Percentiles rank a stretch among this genome's conserved stretches.
Evolutionary conservation across 2,888 invertebrate genomes (phyloP).

Genomic region (Melanostoma scalare): DNA sequence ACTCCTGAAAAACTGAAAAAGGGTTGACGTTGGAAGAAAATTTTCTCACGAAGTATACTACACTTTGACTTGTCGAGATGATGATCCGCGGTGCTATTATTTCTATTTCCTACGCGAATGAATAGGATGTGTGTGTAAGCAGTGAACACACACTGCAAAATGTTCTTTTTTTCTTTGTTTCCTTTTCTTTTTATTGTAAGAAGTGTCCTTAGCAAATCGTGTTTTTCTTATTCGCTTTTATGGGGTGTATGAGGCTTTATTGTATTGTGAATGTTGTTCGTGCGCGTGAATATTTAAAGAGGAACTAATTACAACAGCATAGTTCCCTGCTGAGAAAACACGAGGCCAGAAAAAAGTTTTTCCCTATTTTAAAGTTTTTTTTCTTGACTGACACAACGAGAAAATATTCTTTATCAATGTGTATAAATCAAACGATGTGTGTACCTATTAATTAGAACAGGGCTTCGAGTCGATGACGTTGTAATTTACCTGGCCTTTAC

Average conservation of each 20-base stretch:
- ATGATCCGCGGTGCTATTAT: constrained; percentile 24
- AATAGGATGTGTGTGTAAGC: constrained; percentile 58
- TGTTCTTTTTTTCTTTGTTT: constrained; percentile 17
- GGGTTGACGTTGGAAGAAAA: constrained; percentile 44
- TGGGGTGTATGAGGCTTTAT: constrained; percentile 21
- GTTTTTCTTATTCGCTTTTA: constrained; percentile 40
- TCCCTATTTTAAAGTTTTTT: constrained; percentile 1
- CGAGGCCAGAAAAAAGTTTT: constrained; percentile 13
- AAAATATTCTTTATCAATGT: constrained; percentile 51
- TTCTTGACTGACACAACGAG: constrained; percentile 22
- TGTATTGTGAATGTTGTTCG: constrained; percentile 33
- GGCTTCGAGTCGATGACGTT: constrained; percentile 39
- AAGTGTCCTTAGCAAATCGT: constrained; percentile 56
- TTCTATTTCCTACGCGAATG: constrained; percentile 40
- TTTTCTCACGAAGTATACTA: constrained; percentile 59
- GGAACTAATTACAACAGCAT: constrained; percentile 54
- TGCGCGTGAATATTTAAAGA: constrained; percentile 54
- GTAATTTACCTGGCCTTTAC: constrained; percentile 39
- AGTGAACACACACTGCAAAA: constrained; percentile 10
- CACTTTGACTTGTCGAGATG: constrained; percentile 11
- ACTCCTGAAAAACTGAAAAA: constrained; percentile 30
- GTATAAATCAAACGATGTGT: constrained; percentile 49
- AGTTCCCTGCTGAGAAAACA: constrained; percentile 47
- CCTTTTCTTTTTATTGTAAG: constrained; percentile 1
- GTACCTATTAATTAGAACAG: constrained; percentile 61